Base-by-base conservation (phyloP, 2,113 vertebrate genomes). In the Atrichornis clamosus region DNA sequence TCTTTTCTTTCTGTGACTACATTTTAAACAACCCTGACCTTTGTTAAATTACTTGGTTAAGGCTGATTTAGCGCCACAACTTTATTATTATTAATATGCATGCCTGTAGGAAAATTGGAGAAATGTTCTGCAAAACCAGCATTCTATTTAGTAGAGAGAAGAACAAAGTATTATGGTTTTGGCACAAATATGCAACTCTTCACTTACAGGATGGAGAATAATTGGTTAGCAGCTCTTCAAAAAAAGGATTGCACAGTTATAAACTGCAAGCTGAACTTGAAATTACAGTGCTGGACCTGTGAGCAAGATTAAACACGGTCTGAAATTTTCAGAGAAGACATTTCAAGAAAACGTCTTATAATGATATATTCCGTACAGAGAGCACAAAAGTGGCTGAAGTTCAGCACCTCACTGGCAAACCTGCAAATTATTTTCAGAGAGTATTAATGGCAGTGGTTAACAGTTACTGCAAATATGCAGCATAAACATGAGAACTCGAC, bases 161-260 rank as follows among this genome's bases (percentile, higher is more conserved):
- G 92, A 97, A 96, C 94, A 95, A 95, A 96, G 94, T 89, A 67
- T 70, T 95, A 88, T 90, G 94, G 91, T 86, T 97, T 96, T 97
- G 95, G 96, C 95, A 95, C 86, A 93, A 81, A 88, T 50, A 59
- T 20, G 27, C 76, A 74, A 55, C 47, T 93, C 86, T 33, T 26
- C 83, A 81, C 42, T 56, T 84, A 90, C 14, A 95, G 76, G 86
- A 89, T 87, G 94, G 76, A 84, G 89, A 92, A 89, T 95, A 96
- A 97, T 84, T 95, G 89, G 76, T 91, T 95, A 93, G 95, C 90
- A 95, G 76, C 91, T 95, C 89, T 95, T 96, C 92, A 95, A 93
- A 95, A 93, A 93, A 88, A 14, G 72, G 47, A 92, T 74, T 15
- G 6, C 83, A 68, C 82, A 86, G 67, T 89, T 93, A 70, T 89